Conservation (phyloP, 2,113 vertebrate species). For the Ophthalmolycus amberensis region DNA sequence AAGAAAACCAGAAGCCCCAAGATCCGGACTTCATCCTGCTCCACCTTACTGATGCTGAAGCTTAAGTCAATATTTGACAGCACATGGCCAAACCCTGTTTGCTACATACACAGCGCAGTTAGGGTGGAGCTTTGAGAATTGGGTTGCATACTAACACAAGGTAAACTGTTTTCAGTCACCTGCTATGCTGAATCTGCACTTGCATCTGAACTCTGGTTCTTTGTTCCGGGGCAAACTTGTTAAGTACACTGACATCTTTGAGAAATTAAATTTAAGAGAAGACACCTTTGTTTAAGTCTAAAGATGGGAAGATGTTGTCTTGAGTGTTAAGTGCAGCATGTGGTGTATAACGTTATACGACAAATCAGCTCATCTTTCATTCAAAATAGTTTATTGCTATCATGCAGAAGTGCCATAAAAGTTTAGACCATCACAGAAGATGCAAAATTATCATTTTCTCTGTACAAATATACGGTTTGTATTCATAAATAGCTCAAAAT, state of each 20-base stretch:
- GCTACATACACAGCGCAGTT: slow-evolving; percentile 5
- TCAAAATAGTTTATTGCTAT: slow-evolving; percentile 88
- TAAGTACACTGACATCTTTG: background rate
- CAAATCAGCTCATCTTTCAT: slow-evolving; percentile 62
- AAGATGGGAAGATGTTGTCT: background rate
- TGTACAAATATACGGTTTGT: slow-evolving; percentile 81
- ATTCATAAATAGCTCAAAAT: slow-evolving; percentile 80
- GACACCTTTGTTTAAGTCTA: background rate
- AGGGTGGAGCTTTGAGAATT: slow-evolving; percentile 15
- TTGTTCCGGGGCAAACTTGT: background rate
- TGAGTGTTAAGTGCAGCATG: background rate
- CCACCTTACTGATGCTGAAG: slow-evolving; percentile 37
- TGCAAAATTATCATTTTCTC: slow-evolving; percentile 81
- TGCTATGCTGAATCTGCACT: background rate
- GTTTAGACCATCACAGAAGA: slow-evolving; percentile 83
- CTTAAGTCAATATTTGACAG: slow-evolving; percentile 75
- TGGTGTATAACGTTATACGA: background rate
- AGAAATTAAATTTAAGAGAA: background rate
- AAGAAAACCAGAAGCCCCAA: slow-evolving; percentile 13
- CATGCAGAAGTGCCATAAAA: slow-evolving; percentile 88
- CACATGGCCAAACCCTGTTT: slow-evolving; percentile 61
- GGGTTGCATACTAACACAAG: background rate
- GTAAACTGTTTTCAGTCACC: background rate
- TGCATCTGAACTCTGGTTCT: background rate
- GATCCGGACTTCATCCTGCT: slow-evolving; percentile 81